Evolutionary conservation across 2,797 vertebrate species (phyloP).

Genomic region (Catamblyrhynchus diadema): DNA sequence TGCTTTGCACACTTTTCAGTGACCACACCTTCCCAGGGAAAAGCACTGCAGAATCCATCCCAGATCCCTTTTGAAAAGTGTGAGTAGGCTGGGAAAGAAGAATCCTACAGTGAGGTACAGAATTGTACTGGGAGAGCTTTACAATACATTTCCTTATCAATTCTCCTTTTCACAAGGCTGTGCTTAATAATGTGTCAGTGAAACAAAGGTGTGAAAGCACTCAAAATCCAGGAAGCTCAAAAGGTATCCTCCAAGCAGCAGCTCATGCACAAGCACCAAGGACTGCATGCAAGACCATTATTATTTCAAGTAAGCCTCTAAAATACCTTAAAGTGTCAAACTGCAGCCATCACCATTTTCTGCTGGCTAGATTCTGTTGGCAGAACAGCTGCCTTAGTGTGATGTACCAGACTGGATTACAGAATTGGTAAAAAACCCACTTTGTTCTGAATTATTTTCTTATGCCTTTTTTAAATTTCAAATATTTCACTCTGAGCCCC

Average conservation of each 20-base stretch:
- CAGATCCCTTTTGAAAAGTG: neutral
- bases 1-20: neutral
- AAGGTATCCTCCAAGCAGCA: neutral
- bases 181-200: neutral
- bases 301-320: neutral
- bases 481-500: neutral
- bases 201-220: conserved; percentile 4
- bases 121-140: neutral
- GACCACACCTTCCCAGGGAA: neutral
- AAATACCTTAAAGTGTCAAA: conserved; percentile 9
- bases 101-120: neutral
- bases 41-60: neutral
- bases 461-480: neutral
- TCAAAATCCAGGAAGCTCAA: neutral
- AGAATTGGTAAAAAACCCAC: neutral
- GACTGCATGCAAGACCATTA: neutral
- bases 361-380: neutral
- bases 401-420: neutral
- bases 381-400: neutral
- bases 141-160: conserved; percentile 3
- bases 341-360: neutral
- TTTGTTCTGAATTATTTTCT: neutral
- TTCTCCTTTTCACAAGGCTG: neutral
- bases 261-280: conserved; percentile 5
- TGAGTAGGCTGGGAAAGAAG: neutral